A percentile compares a stretch with the other conserved stretches of the same genome.
Evolutionary conservation across 1,140 invertebrate genomes (phyloP).

Genomic region (Arion vulgaris): DNA sequence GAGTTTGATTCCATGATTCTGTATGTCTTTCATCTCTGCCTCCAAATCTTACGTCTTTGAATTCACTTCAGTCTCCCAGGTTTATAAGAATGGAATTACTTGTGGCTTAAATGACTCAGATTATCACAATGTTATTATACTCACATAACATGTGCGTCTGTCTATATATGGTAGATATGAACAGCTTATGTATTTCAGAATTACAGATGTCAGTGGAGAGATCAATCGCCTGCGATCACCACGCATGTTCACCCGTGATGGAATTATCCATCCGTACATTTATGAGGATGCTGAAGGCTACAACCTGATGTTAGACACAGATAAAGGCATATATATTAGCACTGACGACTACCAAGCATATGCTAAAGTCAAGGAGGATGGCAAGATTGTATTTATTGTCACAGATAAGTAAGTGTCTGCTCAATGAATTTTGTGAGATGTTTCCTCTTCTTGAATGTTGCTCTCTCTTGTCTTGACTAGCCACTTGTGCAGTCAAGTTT

Average conservation of each 20-base stretch:
- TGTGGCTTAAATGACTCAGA: too few relatives aligned
- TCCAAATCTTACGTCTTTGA: too few relatives aligned
- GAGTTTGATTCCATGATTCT: too few relatives aligned
- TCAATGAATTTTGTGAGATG: not conserved
- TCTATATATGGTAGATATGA: too few relatives aligned
- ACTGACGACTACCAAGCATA: conserved; percentile 92
- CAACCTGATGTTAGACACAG: conserved; percentile 81
- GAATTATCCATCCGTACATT: conserved; percentile 88
- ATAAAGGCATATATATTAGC: conserved; percentile 89
- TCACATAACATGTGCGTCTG: not conserved
- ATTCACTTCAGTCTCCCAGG: too few relatives aligned
- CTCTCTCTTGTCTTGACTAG: too few relatives aligned
- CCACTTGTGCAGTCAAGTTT: too few relatives aligned
- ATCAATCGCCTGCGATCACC: conserved; percentile 85
- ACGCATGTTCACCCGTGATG: conserved; percentile 87
- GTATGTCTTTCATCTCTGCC: too few relatives aligned
- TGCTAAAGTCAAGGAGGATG: conserved; percentile 78
- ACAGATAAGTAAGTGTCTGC: conserved; percentile 85
- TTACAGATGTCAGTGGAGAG: conserved; percentile 72
- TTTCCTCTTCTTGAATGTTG: too few relatives aligned
- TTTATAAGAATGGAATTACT: too few relatives aligned
- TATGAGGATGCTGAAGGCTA: conserved; percentile 87
- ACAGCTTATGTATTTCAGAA: conserved; percentile 1
- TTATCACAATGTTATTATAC: too few relatives aligned
- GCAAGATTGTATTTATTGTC: conserved; percentile 85